phyloP scores from a whole-genome alignment of 2,797 vertebrate species.

The Pogoniulus pusillus region DNA sequence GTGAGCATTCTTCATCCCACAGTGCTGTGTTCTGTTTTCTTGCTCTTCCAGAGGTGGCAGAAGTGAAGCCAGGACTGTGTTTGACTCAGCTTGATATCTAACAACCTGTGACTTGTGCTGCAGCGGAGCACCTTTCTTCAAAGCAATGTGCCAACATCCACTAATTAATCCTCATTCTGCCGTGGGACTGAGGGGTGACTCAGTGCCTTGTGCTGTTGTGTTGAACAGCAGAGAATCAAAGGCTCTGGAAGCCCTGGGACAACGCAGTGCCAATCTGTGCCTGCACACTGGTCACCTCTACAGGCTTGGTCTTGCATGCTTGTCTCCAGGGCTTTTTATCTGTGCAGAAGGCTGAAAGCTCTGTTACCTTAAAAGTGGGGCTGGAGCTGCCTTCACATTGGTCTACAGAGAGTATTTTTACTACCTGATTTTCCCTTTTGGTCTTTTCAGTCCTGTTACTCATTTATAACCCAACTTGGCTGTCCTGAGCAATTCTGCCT shows the following conservation, averaged over 20 bases:
- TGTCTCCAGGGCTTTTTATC: background rate
- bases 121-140: background rate
- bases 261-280: background rate
- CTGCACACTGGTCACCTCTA: background rate
- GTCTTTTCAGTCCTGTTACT: background rate
- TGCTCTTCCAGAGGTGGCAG: background rate
- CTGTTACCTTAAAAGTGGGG: background rate
- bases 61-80: background rate
- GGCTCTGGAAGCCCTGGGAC: background rate
- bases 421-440: background rate
- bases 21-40: background rate
- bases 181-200: background rate
- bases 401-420: background rate
- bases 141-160: background rate
- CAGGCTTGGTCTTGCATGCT: accelerated
- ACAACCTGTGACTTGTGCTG: background rate
- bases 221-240: background rate
- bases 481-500: background rate
- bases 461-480: background rate
- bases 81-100: background rate
- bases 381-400: background rate
- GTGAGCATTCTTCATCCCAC: accelerated
- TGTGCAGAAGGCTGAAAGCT: background rate
- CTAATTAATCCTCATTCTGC: conserved; percentile 19
- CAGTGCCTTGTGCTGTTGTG: background rate